phyloP scores from a whole-genome alignment of 1,140 invertebrate species.

The Drosophila dunni region DNA sequence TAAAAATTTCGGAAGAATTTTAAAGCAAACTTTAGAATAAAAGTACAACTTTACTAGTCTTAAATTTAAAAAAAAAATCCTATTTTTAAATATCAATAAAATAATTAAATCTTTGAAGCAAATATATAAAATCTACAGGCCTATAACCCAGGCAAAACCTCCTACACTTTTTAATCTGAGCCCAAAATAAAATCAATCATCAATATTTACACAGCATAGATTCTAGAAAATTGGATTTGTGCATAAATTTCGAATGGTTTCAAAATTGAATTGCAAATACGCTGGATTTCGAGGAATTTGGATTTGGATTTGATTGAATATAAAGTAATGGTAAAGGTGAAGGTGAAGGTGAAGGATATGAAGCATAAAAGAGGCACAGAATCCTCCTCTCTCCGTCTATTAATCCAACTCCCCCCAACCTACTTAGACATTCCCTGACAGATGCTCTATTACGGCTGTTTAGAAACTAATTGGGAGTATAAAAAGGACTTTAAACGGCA shows the following conservation, averaged over 20 bases:
- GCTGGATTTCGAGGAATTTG: constrained; percentile 9
- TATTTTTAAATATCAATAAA: too few relatives aligned
- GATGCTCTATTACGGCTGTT: constrained; percentile 14
- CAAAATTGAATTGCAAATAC: constrained; percentile 47
- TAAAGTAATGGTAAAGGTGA: constrained; percentile 19
- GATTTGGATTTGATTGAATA: constrained; percentile 31
- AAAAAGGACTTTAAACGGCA: constrained; percentile 62
- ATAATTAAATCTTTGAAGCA: too few relatives aligned
- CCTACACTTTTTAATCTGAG: neutral
- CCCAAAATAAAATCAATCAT: neutral
- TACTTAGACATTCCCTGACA: neutral
- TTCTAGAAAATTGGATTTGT: constrained; percentile 26
- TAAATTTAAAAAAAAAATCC: too few relatives aligned
- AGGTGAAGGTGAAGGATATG: constrained; percentile 10
- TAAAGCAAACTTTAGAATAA: too few relatives aligned
- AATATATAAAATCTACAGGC: too few relatives aligned
- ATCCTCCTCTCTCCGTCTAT: neutral
- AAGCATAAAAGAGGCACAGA: neutral
- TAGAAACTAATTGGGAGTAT: constrained; percentile 76
- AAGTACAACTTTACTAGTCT: too few relatives aligned
- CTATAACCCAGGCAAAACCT: too few relatives aligned
- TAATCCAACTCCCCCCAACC: neutral
- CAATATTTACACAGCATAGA: constrained; percentile 14
- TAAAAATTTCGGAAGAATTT: too few relatives aligned
- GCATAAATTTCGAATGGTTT: constrained; percentile 34